Evolutionary conservation across 2,888 invertebrate species (phyloP).

Genomic region (Miltochrista miniata): DNA sequence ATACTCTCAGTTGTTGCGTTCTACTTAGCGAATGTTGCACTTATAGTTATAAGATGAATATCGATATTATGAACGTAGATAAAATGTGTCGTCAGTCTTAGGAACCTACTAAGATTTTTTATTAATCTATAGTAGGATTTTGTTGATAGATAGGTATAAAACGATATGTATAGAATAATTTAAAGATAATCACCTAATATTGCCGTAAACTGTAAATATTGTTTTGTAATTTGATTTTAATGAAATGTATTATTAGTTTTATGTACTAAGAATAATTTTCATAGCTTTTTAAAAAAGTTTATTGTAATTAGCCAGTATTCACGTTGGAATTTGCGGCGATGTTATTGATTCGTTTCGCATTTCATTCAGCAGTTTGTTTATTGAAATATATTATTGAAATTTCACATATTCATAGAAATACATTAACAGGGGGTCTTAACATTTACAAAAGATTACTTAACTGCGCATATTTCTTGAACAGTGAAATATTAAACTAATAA

Average conservation of each 20-base stretch:
- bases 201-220: constrained; percentile 79
- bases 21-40: constrained; percentile 80
- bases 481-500: constrained; percentile 70
- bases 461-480: constrained; percentile 64
- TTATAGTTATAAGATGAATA: constrained; percentile 74
- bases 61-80: constrained; percentile 74
- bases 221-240: constrained; percentile 76
- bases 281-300: constrained; percentile 72
- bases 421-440: constrained; percentile 76
- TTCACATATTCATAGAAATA: constrained; percentile 58
- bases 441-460: constrained; percentile 40
- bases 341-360: constrained; percentile 53
- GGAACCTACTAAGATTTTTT: constrained; percentile 74
- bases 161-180: constrained; percentile 76
- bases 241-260: constrained; percentile 79
- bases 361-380: constrained; percentile 38
- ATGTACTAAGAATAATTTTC: constrained; percentile 58
- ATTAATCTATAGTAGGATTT: constrained; percentile 69
- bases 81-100: constrained; percentile 76
- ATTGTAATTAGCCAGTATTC: constrained; percentile 58
- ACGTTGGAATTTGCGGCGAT: constrained; percentile 79
- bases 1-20: constrained; percentile 77
- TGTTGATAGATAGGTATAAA: constrained; percentile 80
- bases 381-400: constrained; percentile 35
- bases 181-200: constrained; percentile 56